phyloP scores from a whole-genome alignment of 2,113 vertebrate species.

The Lucifuga dentata region DNA sequence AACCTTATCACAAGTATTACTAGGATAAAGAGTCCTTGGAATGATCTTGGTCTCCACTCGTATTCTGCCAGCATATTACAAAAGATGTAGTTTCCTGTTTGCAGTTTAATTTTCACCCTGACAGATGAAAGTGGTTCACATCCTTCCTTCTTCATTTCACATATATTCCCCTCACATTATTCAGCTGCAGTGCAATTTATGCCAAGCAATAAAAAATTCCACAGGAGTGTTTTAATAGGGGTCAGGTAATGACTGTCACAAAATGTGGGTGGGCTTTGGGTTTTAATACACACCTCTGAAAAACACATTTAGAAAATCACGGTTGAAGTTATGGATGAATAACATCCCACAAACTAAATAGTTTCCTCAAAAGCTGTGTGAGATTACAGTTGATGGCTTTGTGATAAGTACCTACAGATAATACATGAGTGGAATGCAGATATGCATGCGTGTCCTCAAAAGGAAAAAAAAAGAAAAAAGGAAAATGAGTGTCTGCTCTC shows the following conservation, averaged over 20 bases:
- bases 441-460: too few relatives aligned
- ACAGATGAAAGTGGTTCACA: slow-evolving; percentile 21
- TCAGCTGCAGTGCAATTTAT: slow-evolving; percentile 36
- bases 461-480: too few relatives aligned
- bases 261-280: background rate
- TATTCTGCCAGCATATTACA: background rate
- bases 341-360: background rate
- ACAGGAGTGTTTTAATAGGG: slow-evolving; percentile 17
- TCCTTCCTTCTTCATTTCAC: slow-evolving; percentile 10
- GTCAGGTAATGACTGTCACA: slow-evolving; percentile 7
- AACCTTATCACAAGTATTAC: background rate
- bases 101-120: slow-evolving; percentile 1
- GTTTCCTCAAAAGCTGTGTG: background rate
- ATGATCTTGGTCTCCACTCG: slow-evolving; percentile 19
- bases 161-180: slow-evolving; percentile 32
- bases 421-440: too few relatives aligned
- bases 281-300: background rate
- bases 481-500: too few relatives aligned
- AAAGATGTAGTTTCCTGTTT: background rate
- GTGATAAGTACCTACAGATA: too few relatives aligned
- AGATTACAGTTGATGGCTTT: too few relatives aligned
- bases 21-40: background rate
- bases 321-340: background rate
- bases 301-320: background rate
- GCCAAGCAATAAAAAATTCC: slow-evolving; percentile 15